Conservation (phyloP, 2,113 vertebrate species). For the Jaculus jaculus region DNA sequence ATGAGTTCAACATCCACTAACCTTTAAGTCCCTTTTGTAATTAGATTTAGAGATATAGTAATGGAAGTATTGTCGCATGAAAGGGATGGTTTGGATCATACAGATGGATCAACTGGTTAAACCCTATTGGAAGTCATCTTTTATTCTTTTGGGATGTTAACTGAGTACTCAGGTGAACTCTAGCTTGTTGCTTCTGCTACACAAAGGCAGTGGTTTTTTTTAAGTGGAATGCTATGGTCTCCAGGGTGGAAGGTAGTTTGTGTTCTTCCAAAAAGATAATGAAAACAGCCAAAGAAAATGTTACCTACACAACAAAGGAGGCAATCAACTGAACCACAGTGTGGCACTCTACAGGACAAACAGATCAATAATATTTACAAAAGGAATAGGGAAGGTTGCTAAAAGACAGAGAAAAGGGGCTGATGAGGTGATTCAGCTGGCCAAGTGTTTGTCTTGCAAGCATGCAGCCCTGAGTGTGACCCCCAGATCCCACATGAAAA, state of each 20-base stretch:
- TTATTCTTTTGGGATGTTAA: background rate
- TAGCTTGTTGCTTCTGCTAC: background rate
- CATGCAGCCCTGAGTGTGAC: no score
- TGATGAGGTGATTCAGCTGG: no score
- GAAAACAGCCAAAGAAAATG: background rate
- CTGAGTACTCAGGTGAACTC: background rate
- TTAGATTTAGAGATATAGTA: constrained; percentile 65
- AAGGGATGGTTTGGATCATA: background rate
- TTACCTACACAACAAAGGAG: background rate
- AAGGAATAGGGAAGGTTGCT: background rate
- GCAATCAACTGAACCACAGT: background rate
- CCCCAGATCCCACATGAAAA: no score
- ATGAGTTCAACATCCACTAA: constrained; percentile 68
- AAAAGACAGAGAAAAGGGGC: background rate
- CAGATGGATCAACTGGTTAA: background rate
- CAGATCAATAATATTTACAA: background rate
- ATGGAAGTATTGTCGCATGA: constrained; percentile 50
- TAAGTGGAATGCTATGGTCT: background rate
- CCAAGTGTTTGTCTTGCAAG: no score
- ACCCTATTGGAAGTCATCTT: constrained; percentile 11
- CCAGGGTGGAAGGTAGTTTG: background rate
- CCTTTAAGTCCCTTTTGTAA: constrained; percentile 62
- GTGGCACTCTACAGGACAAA: background rate
- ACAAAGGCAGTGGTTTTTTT: background rate
- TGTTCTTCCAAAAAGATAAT: background rate